Evolutionary conservation across 2,113 vertebrate species (phyloP).

Genomic region (Diphyllodes magnificus): DNA sequence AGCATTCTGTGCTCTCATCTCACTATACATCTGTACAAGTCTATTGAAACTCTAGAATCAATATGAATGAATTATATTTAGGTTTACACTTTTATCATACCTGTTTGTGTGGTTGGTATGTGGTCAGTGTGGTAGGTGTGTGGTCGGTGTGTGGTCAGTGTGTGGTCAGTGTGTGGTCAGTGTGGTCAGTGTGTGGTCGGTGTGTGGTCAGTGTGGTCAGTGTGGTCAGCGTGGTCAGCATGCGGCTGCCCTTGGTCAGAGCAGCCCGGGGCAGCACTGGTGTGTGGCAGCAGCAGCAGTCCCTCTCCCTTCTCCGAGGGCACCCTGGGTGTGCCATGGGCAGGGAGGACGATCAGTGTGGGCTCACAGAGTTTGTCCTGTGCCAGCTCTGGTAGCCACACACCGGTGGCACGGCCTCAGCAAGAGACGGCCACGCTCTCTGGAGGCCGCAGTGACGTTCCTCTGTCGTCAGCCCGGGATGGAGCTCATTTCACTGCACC

Average conservation of each 20-base stretch:
- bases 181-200: background rate
- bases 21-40: background rate
- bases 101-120: background rate
- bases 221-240: background rate
- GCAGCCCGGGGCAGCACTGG: background rate
- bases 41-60: background rate
- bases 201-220: background rate
- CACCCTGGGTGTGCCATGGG: accelerated
- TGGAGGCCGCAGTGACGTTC: background rate
- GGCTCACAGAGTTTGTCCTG: accelerated
- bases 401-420: background rate
- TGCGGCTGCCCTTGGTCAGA: background rate
- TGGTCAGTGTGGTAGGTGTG: background rate
- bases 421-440: background rate
- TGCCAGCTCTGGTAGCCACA: background rate
- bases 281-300: background rate
- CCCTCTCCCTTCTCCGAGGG: background rate
- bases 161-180: background rate
- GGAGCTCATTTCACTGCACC: background rate
- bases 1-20: background rate
- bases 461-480: background rate
- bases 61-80: background rate
- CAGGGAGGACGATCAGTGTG: accelerated
- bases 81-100: background rate
- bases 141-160: background rate